Conservation (phyloP, 2,113 vertebrate species). For the Suricata suricatta region DNA sequence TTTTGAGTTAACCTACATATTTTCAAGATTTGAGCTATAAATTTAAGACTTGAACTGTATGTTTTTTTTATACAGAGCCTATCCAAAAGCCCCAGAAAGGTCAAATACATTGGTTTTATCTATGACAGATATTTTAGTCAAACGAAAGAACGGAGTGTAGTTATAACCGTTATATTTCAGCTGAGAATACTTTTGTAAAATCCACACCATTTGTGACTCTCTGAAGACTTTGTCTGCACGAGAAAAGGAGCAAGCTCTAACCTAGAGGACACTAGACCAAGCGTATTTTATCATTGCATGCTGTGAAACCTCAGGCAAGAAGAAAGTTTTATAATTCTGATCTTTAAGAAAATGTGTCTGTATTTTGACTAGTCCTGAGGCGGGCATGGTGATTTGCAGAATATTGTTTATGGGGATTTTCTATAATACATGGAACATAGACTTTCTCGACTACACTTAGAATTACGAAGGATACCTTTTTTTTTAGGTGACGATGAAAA, state of each 20-base stretch:
- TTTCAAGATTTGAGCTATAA: neutral
- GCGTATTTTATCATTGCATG: neutral
- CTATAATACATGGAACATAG: neutral
- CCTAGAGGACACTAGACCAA: neutral
- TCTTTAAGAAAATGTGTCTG: neutral
- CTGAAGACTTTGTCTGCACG: neutral
- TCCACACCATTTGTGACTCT: neutral
- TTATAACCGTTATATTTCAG: neutral
- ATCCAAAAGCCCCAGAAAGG: neutral
- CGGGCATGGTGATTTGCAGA: neutral
- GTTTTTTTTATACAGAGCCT: neutral
- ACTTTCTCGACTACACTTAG: neutral
- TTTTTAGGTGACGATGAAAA: neutral
- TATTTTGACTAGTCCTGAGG: neutral
- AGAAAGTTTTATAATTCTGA: neutral
- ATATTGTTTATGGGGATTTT: neutral
- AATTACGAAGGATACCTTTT: neutral
- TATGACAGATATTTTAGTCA: conserved; percentile 13
- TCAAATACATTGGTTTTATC: neutral
- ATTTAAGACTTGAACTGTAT: neutral
- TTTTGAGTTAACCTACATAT: neutral
- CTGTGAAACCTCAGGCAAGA: neutral
- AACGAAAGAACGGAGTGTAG: neutral
- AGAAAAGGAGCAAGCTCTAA: neutral
- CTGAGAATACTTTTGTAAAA: neutral